Evolutionary conservation across 2,113 vertebrate species (phyloP), one percentile per base, ranked within the genome.

Genomic region (Periophthalmus modestus): DNA sequence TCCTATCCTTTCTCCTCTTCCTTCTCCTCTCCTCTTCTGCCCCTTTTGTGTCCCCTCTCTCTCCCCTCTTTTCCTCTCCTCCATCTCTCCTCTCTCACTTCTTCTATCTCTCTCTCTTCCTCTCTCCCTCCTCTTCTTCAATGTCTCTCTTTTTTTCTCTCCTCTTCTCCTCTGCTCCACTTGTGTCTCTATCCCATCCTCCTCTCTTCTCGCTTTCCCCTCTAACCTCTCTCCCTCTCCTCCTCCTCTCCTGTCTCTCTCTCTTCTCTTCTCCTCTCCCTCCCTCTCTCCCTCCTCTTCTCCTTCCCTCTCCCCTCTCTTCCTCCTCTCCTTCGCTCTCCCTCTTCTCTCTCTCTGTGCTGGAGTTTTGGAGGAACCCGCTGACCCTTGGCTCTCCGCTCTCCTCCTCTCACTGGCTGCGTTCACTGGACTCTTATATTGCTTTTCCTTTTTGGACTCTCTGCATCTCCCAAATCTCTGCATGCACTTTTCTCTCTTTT

Each of bases 311-410:
- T 69, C 55, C 52, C 43, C 43, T n/a, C 28, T 66, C 33, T 48
- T 39, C 18, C 39, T 4, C 9, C n/a, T 11, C 9, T 10, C 9
- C 21, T 57, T 43, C n/a, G n/a, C 62, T 13, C 46, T 69, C 55
- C 52, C 43, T n/a, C 52, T 10, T 54, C 39, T n/a, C 11, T 65
- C 39, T 21, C 47, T 24, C 68, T 66, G 11, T 43, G 2, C 66
- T 75, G 46, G 77, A 84, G 78, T 70, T 84, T 67, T 55, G 71
- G 33, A 87, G 79, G 83, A 93, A 94, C 93, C 89, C 90, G 2
- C 28, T 94, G 92, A 93, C 92, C 93, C 80, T 90, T 75, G 77
- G 86, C 85, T 91, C n/a, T n/a, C 89, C 82, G 87, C 87, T 77
- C 77, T 70, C 78, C n/a, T n/a, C n/a, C 76, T 79, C 84, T 82